These are phyloP conservation scores for Psilopsiagon aymara DNA, from an alignment of 2,113 vertebrate species.

Conservation along the genomic window DNA sequence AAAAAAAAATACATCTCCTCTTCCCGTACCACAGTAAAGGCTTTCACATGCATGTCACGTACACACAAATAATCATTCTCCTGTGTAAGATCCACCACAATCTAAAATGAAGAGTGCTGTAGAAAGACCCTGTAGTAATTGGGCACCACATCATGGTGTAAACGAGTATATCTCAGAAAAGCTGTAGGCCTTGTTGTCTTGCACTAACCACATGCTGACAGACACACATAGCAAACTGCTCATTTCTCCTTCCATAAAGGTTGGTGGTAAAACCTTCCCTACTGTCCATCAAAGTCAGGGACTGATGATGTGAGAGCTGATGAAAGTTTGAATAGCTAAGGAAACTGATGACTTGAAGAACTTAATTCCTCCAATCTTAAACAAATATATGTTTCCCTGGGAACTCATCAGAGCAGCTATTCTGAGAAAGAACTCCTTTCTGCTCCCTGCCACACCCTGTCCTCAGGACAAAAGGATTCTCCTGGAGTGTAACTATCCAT, in stretches of 20 bases:
- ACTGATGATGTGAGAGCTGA: background rate
- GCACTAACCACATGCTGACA: slow-evolving; percentile 31
- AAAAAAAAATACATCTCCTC: slow-evolving; percentile 12
- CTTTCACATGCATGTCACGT: background rate
- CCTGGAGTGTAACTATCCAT: background rate
- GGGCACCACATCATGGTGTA: slow-evolving; percentile 17
- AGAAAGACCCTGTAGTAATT: slow-evolving; percentile 14
- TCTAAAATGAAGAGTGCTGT: slow-evolving; percentile 2
- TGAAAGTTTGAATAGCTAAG: background rate
- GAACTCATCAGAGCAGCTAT: slow-evolving; percentile 15
- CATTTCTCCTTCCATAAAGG: background rate
- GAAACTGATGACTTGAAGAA: background rate
- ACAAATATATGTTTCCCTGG: background rate
- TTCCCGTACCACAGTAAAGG: slow-evolving; percentile 42
- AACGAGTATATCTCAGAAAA: background rate
- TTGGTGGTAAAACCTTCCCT: background rate
- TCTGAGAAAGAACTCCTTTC: background rate
- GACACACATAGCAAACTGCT: background rate
- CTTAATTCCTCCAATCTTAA: slow-evolving; percentile 23
- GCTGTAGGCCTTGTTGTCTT: background rate
- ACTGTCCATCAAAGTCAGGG: background rate
- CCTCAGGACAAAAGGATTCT: slow-evolving; percentile 24
- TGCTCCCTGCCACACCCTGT: background rate
- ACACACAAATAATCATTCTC: background rate
- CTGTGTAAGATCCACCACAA: slow-evolving; percentile 10